Evolutionary conservation across 92 coral and sea anemone genomes (phyloP).

Genomic region (Chrysogorgia sp.): DNA sequence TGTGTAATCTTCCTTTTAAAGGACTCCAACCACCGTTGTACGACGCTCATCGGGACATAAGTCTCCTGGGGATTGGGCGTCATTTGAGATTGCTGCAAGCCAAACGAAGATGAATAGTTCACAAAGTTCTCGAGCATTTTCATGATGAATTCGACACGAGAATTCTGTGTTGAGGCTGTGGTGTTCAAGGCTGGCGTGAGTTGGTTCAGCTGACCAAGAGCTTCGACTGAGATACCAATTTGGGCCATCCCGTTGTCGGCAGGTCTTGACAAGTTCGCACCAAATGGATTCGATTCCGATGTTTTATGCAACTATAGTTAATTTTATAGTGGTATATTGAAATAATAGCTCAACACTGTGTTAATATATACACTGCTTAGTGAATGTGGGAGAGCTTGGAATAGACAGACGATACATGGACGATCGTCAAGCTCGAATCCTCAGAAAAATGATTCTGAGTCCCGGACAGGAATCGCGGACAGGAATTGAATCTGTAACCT

Average conservation of each 20-base stretch:
- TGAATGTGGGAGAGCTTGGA: too few relatives aligned
- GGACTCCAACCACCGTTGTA: slow-evolving; percentile 83
- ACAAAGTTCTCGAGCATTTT: slow-evolving; percentile 95
- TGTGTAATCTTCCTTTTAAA: slow-evolving; percentile 81
- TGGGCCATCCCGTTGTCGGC: slow-evolving; percentile 75
- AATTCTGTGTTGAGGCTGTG: slow-evolving; percentile 81
- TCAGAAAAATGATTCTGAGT: too few relatives aligned
- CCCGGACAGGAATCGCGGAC: too few relatives aligned
- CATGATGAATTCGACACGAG: slow-evolving; percentile 87
- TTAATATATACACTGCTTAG: too few relatives aligned
- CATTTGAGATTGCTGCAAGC: slow-evolving; percentile 87
- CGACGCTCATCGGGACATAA: slow-evolving; percentile 83
- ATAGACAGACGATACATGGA: too few relatives aligned
- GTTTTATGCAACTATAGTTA: slow-evolving; percentile 26
- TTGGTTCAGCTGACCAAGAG: slow-evolving; percentile 78
- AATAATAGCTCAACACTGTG: not conserved
- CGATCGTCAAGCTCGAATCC: too few relatives aligned
- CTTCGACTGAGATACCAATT: slow-evolving; percentile 95
- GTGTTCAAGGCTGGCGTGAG: slow-evolving; percentile 80
- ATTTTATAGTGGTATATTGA: not conserved
- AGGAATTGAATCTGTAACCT: too few relatives aligned
- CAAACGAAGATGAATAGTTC: slow-evolving; percentile 89
- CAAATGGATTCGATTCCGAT: slow-evolving; percentile 71
- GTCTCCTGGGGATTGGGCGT: slow-evolving; percentile 84
- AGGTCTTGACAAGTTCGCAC: slow-evolving; percentile 45